Evolutionary conservation across 2,888 invertebrate species (phyloP).

Genomic region (Sclerodermus sp.): DNA sequence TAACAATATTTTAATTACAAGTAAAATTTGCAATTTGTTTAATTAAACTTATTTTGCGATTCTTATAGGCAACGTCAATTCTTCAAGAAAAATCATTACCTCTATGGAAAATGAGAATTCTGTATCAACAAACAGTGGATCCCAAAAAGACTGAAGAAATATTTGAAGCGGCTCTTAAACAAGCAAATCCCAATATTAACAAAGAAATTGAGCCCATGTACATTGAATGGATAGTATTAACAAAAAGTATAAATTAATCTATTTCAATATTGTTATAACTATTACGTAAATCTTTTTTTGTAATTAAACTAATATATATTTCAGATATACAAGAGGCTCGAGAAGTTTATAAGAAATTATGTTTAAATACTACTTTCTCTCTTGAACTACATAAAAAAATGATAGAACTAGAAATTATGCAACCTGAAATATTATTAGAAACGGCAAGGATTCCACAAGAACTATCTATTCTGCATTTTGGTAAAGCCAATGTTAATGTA

Average conservation of each 20-base stretch:
- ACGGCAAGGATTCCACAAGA: conserved; percentile 62
- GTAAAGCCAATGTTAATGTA: conserved; percentile 65
- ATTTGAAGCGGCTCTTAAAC: conserved; percentile 57
- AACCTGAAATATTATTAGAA: conserved; percentile 47
- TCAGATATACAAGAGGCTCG: conserved; percentile 64
- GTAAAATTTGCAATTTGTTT: background rate
- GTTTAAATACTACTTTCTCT: conserved; percentile 64
- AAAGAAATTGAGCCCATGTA: conserved; percentile 65
- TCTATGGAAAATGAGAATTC: conserved; percentile 58
- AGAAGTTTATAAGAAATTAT: too few species aligned
- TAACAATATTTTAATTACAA: background rate
- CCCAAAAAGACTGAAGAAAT: conserved; percentile 53
- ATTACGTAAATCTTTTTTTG: background rate
- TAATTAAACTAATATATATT: conserved; percentile 5
- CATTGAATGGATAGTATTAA: conserved; percentile 63
- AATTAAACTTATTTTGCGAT: too few species aligned
- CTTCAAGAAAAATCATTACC: conserved; percentile 56
- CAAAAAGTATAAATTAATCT: conserved; percentile 42
- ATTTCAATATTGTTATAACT: conserved; percentile 2
- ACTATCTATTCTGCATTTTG: conserved; percentile 69
- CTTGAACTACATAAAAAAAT: conserved; percentile 67
- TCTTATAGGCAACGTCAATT: conserved; percentile 43
- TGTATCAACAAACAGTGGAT: conserved; percentile 48
- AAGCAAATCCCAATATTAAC: conserved; percentile 60
- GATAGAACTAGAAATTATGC: conserved; percentile 59